Evolutionary conservation across 2,113 vertebrate species (phyloP), one percentile per base, ranked within the genome.

Genomic region (Apteryx mantelli): DNA sequence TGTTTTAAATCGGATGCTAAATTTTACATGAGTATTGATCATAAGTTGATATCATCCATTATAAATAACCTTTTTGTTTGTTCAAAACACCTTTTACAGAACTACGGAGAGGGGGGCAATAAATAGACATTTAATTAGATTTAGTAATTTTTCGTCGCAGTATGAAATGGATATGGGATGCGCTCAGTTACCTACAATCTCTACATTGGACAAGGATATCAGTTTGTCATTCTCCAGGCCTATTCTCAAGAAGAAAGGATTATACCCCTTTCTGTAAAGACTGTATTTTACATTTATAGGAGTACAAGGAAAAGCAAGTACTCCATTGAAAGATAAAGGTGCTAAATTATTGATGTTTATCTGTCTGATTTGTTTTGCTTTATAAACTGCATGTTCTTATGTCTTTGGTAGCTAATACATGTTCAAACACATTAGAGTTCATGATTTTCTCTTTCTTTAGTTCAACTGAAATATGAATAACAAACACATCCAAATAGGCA

Each of bases 11-110:
- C 85, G 63, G 69, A 74, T 88, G 61, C 16, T 97, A 91, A 97
- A 96, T 97, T 97, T 98, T 98, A 60, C 82, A 98, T 97, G 89
- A 97, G 88, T 97, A 97, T 98, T 96, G 95, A 98, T 97, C 95
- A 95, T 93, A 93, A 94, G 71, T 96, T 93, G 96, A 87, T 95
- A 97, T 91, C 52, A 96, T 96, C 87, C 34, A 82, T 97, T 97
- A 97, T 63, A 96, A 95, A 95, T 75, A 86, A 61, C 32, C 46
- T 77, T 89, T 97, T 88, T 96, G 68, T 95, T 97, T 82, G 75
- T 92, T 96, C 74, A 85, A 61, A 71, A 86, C 28, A 94, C 26
- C 40, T 94, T 79, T 61, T 82, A 32, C 61, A 86, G 74, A 78
- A 9, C 56, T 63, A 38, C 24, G n/a, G 52, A 40, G 64, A 40